Percentiles rank a stretch among this genome's conserved stretches.
Evolutionary conservation across 1,140 invertebrate species (phyloP).

Genomic region (Drosophila simulans): DNA sequence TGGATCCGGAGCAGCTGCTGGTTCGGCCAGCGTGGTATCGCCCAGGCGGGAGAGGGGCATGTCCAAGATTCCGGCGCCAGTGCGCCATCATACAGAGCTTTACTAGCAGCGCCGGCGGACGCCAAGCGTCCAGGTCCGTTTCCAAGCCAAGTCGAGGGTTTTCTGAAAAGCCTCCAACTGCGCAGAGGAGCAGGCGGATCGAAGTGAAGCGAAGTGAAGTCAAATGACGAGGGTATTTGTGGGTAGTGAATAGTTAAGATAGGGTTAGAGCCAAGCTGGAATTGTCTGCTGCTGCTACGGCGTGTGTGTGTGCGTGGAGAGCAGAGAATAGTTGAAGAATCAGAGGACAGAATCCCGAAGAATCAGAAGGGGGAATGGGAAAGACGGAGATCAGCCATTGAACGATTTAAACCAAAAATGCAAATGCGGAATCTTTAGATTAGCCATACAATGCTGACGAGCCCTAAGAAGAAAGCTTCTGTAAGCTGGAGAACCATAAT

Average conservation of each 20-base stretch:
- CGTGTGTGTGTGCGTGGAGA: conserved; percentile 25
- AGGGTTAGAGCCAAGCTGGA: conserved; percentile 70
- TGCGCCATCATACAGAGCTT: conserved; percentile 83
- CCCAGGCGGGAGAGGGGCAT: conserved; percentile 75
- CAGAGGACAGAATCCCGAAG: neutral
- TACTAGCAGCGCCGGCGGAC: conserved; percentile 78
- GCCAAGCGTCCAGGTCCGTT: conserved; percentile 58
- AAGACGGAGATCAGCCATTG: neutral
- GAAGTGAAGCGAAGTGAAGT: neutral
- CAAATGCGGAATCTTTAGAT: neutral
- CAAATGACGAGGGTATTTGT: conserved; percentile 4
- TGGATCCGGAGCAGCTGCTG: neutral
- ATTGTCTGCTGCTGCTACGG: conserved; percentile 47
- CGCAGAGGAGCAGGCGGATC: conserved; percentile 8
- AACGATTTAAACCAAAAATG: neutral
- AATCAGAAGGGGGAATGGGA: neutral
- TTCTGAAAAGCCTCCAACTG: conserved; percentile 51
- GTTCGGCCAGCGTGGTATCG: conserved; percentile 58
- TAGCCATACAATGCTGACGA: neutral
- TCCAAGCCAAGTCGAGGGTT: conserved; percentile 59
- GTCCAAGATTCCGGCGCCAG: conserved; percentile 83
- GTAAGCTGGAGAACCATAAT: neutral
- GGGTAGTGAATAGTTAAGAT: conserved; percentile 45
- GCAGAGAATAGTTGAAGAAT: neutral
- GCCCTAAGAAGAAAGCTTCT: neutral